Evolutionary conservation across 1,140 invertebrate species (phyloP), one percentile per base, ranked within the genome.

Genomic region (Arion vulgaris): DNA sequence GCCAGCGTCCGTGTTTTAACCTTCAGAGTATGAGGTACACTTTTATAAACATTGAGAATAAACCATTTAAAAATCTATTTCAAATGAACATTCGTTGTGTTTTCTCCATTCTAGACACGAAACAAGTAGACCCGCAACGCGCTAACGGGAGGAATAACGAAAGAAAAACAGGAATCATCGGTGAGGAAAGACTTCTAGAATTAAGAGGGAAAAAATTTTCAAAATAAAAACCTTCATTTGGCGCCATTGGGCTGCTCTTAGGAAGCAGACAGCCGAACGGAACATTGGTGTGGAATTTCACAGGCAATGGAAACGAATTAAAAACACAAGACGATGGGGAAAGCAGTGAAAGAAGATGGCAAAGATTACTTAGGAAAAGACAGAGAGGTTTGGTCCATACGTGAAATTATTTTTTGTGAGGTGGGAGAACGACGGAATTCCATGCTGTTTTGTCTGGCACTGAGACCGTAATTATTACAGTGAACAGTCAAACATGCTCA

Each of bases 41-140:
- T 66, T 66, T 66, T 7, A 66, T 32, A 66, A 66, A 66, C 62
- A 66, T 66, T 66, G 17, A 66, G 32, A 66, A 66, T 66, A 66
- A 66, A 66, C 28, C 62, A 28, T 66, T 66, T 66, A 66, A 66
- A 66, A 66, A 66, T 66, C 62, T 66, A 66, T 66, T 66, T 66
- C 62, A 66, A 66, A 66, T 7, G n/a, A 34, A 66, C 9, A 7
- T 66, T 66, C 62, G n/a, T 17, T 32, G 17, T 34, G n/a, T 66
- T 34, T 11, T 7, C 7, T 28, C 7, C 9, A 66, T 32, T 28
- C n/a, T 2, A 66, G n/a, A 32, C n/a, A 15, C n/a, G 62, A 34
- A 66, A 66, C 32, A 66, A 66, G 62, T 28, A 32, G 62, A 66
- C n/a, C 62, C n/a, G 62, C n/a, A 23, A 66, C 4, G n/a, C 62